Percentiles rank a stretch among this genome's conserved stretches.
Evolutionary conservation across 2,797 vertebrate genomes (phyloP).

Genomic region (Trichosurus vulpecula): DNA sequence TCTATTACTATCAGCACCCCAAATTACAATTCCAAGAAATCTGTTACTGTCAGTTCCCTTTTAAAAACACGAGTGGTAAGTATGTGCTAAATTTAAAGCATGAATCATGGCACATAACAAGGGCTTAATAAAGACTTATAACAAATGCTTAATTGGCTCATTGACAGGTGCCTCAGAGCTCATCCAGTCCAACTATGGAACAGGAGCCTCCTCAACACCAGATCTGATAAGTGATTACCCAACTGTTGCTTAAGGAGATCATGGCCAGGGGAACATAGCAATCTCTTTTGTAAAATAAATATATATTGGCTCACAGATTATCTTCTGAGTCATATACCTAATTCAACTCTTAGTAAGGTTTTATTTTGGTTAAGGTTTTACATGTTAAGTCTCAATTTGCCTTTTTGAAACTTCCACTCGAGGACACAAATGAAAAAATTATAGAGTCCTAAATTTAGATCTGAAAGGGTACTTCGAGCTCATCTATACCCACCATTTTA

Average conservation of each 20-base stretch:
- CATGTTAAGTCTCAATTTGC: background rate
- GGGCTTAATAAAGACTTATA: background rate
- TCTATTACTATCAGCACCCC: background rate
- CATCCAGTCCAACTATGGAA: background rate
- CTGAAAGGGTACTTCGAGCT: background rate
- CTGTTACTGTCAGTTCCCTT: background rate
- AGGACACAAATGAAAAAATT: background rate
- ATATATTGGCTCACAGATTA: background rate
- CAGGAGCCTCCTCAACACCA: too few relatives aligned
- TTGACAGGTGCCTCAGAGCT: background rate
- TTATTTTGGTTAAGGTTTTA: background rate
- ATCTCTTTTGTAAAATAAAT: background rate
- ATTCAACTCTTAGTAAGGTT: too few relatives aligned
- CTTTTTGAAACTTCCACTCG: background rate
- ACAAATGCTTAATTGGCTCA: background rate
- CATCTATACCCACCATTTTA: background rate
- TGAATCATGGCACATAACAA: background rate
- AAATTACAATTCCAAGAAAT: background rate
- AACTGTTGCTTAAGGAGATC: background rate
- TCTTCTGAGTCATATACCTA: background rate
- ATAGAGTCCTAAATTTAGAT: accelerated
- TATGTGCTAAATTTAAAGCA: background rate
- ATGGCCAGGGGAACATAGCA: background rate
- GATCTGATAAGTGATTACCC: background rate
- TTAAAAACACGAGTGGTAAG: background rate